Base-by-base conservation (phyloP, 2,113 vertebrate genomes). In the Microtus pennsylvanicus region DNA sequence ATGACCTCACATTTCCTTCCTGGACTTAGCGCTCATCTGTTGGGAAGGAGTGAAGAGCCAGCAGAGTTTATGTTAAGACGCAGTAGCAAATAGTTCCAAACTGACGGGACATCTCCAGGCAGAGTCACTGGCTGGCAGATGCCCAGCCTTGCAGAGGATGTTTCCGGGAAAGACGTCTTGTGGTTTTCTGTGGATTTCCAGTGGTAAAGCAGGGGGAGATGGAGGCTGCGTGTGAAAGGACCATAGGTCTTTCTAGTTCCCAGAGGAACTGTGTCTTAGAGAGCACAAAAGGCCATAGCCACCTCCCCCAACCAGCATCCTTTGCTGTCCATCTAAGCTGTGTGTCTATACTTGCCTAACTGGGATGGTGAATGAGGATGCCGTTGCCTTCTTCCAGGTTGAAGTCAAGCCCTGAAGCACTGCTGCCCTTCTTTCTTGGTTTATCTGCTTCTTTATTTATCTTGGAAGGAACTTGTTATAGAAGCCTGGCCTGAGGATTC, bases 1-100 rank as follows among this genome's bases (percentile, higher is more conserved):
- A 45, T 87, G 90, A 70, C 80, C 75, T 93, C 55, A 1, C 75
- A 45, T 50, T 93, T 93, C 70, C 85, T 97, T 86, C 89, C 81
- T 0, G 1, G 26, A n/a, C 77, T 89, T 45, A 52, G 69, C 33
- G 8, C 65, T 77, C 52, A 22, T 22, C 58, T 90, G 69, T 76
- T 63, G 89, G 52, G 77, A 80, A 90, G 74, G 87, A 91, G 69
- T 50, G 83, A 75, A 45, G 83, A 92, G 72, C 81, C 72, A 77
- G 75, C 47, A 76, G 69, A 28, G 58, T 80, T 58, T 26, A 67
- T 45, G 75, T 83, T 55, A 8, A 50, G 75, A 38, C 9, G 0
- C 70, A 45, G 83, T 50, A 95, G 69, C 1, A 16, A 26, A 3
- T 28, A 17, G 74, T 67, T 90, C 93, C 82, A 58, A n/a, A 61